Conservation (phyloP, 2,888 invertebrate species). For the Ennomos erosarius region DNA sequence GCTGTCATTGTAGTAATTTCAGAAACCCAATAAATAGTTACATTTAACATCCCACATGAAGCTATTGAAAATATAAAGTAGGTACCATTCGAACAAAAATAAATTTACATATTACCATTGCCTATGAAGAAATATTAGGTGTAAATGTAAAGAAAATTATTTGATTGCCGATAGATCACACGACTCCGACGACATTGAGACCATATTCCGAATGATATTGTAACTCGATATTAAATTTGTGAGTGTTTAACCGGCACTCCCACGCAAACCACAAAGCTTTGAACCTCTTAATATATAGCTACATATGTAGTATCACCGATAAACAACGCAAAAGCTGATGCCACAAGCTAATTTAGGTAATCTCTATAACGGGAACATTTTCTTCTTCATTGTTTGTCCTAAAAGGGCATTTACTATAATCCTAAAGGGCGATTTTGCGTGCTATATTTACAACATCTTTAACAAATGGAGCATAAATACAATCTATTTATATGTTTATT, state of each 20-base stretch:
- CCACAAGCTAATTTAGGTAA: no score
- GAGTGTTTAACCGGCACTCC: slow-evolving; percentile 26
- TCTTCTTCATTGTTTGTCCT: no score
- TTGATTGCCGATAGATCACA: slow-evolving; percentile 27
- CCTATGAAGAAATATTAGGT: slow-evolving; percentile 22
- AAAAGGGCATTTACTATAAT: no score
- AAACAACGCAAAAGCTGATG: not conserved
- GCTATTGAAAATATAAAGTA: slow-evolving; percentile 22
- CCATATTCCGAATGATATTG: slow-evolving; percentile 26
- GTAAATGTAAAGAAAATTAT: slow-evolving; percentile 26
- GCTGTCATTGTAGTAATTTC: no score
- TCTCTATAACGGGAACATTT: no score
- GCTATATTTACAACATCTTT: no score
- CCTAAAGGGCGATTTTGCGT: no score
- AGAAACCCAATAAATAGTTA: not conserved
- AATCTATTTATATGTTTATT: no score
- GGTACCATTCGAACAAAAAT: slow-evolving; percentile 5
- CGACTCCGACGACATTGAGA: slow-evolving; percentile 14
- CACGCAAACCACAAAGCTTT: slow-evolving; percentile 18
- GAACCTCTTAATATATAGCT: slow-evolving; percentile 13
- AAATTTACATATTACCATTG: slow-evolving; percentile 11
- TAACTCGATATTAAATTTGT: slow-evolving; percentile 38
- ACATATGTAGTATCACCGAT: slow-evolving; percentile 9
- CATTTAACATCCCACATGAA: slow-evolving; percentile 7
- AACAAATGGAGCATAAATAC: no score